These are phyloP conservation scores for Drosophila aldrichi DNA, from an alignment of 2,888 invertebrate genomes.

Conservation along the genomic window DNA sequence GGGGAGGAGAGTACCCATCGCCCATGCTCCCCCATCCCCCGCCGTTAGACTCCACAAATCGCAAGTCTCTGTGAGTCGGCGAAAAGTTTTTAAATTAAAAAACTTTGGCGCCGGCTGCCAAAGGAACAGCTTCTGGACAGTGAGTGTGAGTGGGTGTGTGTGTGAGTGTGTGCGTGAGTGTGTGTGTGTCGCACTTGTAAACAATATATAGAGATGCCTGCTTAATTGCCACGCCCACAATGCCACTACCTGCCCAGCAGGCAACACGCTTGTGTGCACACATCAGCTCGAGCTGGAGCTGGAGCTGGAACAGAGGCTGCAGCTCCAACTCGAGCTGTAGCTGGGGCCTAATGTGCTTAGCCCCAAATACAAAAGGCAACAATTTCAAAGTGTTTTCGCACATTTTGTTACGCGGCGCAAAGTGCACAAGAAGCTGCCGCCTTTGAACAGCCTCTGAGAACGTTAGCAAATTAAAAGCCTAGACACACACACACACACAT, in stretches of 20 bases:
- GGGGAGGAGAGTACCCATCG: too few relatives aligned
- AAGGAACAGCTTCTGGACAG: constrained; percentile 43
- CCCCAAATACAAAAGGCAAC: constrained; percentile 33
- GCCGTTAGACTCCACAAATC: constrained; percentile 4
- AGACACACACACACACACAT: not conserved
- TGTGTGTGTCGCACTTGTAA: constrained; percentile 36
- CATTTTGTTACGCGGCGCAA: constrained; percentile 32
- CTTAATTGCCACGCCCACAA: constrained; percentile 67
- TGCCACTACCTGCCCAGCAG: constrained; percentile 36
- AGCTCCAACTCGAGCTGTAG: not conserved
- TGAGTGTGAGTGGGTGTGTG: constrained; percentile 10
- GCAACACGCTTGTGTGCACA: constrained; percentile 69
- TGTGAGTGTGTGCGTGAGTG: constrained; percentile 7
- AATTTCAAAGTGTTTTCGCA: constrained; percentile 51
- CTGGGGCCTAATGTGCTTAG: constrained; percentile 55
- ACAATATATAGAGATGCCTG: constrained; percentile 37
- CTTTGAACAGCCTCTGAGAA: constrained; percentile 22
- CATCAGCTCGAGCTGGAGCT: constrained; percentile 30
- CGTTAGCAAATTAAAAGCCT: constrained; percentile 39
- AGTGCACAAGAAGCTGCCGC: constrained; percentile 24
- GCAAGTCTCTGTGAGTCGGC: constrained; percentile 46
- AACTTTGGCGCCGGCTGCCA: constrained; percentile 73
- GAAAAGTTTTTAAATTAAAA: constrained; percentile 82
- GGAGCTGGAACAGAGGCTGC: constrained; percentile 2
- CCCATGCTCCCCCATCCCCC: too few relatives aligned